A percentile compares a stretch with the other conserved stretches of the same genome.
These are phyloP conservation scores for Engystomops pustulosus DNA, from an alignment of 2,113 vertebrate species.

Conservation along the genomic window DNA sequence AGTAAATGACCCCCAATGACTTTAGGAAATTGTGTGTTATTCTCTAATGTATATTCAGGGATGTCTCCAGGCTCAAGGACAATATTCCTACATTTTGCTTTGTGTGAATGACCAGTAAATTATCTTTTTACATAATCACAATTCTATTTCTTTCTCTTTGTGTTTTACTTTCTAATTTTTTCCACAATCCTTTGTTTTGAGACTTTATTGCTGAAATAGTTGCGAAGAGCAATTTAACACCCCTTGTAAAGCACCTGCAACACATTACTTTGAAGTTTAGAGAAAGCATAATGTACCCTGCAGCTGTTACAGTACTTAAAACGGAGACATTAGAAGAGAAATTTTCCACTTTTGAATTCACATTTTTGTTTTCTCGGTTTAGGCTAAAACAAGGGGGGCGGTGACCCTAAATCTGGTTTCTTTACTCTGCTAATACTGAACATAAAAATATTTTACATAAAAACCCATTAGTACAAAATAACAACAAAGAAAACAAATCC, in stretches of 20 bases:
- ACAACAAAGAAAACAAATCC: slow-evolving; percentile 42
- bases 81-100: too few relatives aligned
- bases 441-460: slow-evolving; percentile 32
- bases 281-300: slow-evolving; percentile 31
- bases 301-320: slow-evolving; percentile 44
- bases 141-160: not conserved
- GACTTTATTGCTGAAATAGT: not conserved
- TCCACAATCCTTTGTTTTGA: not conserved
- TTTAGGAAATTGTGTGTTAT: too few relatives aligned
- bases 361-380: not conserved
- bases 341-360: slow-evolving; percentile 12
- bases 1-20: too few relatives aligned
- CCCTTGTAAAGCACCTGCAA: slow-evolving; percentile 27
- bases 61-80: too few relatives aligned
- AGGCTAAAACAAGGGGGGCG: not conserved
- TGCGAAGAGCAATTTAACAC: slow-evolving; percentile 24
- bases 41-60: too few relatives aligned
- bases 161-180: not conserved
- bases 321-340: slow-evolving; percentile 11
- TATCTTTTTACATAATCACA: not conserved
- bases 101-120: not conserved
- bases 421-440: not conserved
- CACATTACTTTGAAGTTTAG: slow-evolving; percentile 33
- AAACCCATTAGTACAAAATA: slow-evolving; percentile 33
- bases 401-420: not conserved